These are phyloP conservation scores for Silurus meridionalis DNA, from an alignment of 2,113 vertebrate genomes.

Conservation along the genomic window DNA sequence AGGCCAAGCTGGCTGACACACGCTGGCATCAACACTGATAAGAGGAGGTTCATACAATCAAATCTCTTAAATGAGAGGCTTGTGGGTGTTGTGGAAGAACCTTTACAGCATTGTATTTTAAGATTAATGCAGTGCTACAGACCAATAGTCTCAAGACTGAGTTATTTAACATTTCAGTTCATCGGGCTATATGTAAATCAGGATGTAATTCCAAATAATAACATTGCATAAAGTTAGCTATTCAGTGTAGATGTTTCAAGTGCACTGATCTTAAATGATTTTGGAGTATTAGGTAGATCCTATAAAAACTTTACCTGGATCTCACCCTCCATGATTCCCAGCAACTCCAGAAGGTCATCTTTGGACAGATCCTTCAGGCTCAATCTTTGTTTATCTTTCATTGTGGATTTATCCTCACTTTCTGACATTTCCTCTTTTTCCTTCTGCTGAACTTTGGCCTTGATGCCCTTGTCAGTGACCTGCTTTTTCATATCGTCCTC, in stretches of 20 bases:
- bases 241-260: neutral
- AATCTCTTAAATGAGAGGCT: neutral
- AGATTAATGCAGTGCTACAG: neutral
- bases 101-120: neutral
- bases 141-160: neutral
- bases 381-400: constrained; percentile 66
- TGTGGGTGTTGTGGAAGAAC: neutral
- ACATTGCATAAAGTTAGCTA: too few relatives aligned
- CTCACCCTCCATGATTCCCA: constrained; percentile 97
- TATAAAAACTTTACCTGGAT: constrained; percentile 81
- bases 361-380: constrained; percentile 84
- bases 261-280: neutral
- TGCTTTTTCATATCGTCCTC: constrained; percentile 73
- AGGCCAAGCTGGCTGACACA: neutral
- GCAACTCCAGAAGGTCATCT: constrained; percentile 86
- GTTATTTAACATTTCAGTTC: neutral
- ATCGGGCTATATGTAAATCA: neutral
- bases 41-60: neutral
- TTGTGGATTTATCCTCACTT: constrained; percentile 76
- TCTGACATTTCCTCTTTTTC: constrained; percentile 80
- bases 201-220: too few relatives aligned
- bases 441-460: constrained; percentile 71
- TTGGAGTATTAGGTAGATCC: neutral
- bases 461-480: constrained; percentile 79
- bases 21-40: neutral